phyloP scores from a whole-genome alignment of 2,888 invertebrate genomes.

The Ophioninae sp. region DNA sequence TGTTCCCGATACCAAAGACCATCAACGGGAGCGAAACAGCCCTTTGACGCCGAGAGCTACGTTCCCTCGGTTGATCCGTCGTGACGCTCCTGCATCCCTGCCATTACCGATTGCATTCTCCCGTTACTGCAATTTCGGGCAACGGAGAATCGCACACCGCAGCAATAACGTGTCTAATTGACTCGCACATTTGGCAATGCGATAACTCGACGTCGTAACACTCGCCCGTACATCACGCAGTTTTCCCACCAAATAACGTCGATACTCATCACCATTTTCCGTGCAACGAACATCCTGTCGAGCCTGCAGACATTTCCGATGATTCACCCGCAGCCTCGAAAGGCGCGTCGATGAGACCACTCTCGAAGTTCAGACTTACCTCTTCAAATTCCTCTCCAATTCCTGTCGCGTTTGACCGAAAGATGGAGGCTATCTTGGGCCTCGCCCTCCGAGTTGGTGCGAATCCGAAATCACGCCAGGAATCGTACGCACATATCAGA shows the following conservation, averaged over 20 bases:
- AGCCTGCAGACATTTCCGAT: too few species aligned
- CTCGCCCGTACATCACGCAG: slow-evolving; percentile 23
- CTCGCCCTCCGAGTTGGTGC: slow-evolving; percentile 27
- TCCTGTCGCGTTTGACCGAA: background rate
- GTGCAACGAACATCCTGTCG: too few species aligned
- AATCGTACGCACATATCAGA: slow-evolving; percentile 46
- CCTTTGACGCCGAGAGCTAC: slow-evolving; percentile 62
- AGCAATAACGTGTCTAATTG: slow-evolving; percentile 60
- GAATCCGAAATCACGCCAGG: slow-evolving; percentile 54
- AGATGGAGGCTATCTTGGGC: slow-evolving; percentile 25
- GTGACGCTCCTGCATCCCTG: slow-evolving; percentile 43
- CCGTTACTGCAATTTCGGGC: slow-evolving; percentile 56
- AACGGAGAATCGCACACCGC: slow-evolving; percentile 16
- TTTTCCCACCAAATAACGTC: background rate
- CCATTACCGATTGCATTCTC: slow-evolving; percentile 62
- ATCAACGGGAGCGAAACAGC: slow-evolving; percentile 69
- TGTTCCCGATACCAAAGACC: slow-evolving; percentile 73
- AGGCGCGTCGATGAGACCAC: background rate
- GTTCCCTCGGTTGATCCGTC: slow-evolving; percentile 64
- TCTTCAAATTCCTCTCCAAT: slow-evolving; percentile 4
- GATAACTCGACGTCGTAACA: slow-evolving; percentile 39
- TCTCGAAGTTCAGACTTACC: background rate
- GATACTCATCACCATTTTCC: background rate
- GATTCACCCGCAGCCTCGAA: too few species aligned
- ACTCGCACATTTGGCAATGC: slow-evolving; percentile 56